A percentile compares a stretch with the other conserved stretches of the same genome.
Evolutionary conservation across 1,140 invertebrate species (phyloP).

Genomic region (Elysia chlorotica): DNA sequence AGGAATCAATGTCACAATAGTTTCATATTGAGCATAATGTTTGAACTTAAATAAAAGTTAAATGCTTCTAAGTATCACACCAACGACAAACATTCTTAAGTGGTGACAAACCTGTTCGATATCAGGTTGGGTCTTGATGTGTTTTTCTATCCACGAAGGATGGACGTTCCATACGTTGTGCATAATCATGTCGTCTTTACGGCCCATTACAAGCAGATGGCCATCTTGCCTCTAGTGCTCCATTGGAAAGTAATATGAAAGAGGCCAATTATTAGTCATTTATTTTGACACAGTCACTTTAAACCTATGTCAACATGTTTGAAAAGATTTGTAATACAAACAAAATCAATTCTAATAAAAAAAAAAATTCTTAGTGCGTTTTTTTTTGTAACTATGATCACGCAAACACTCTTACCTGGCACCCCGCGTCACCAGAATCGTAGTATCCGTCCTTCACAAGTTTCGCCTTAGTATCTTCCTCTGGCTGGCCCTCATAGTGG

Average conservation of each 20-base stretch:
- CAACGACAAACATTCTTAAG: background rate
- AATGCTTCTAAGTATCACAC: background rate
- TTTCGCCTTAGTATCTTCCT: background rate
- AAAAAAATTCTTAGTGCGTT: no score
- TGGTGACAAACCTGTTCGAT: background rate
- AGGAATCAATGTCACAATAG: no score
- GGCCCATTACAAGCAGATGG: background rate
- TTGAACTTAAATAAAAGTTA: no score
- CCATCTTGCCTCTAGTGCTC: background rate
- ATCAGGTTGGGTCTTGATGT: background rate
- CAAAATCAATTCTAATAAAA: no score
- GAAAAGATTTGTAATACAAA: no score
- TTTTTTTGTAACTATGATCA: background rate
- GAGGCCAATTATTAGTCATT: no score
- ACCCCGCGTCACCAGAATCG: background rate
- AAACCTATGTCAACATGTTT: no score
- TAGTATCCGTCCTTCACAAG: background rate
- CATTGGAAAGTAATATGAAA: no score
- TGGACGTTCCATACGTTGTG: background rate
- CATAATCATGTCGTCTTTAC: background rate
- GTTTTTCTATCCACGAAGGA: conserved; percentile 1
- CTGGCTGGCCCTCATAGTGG: background rate
- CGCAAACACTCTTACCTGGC: background rate
- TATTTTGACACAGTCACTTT: no score
- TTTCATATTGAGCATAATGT: no score